Evolutionary conservation across 2,888 invertebrate genomes (phyloP), one percentile per base, ranked within the genome.

Genomic region (Brassicogethes aeneus): DNA sequence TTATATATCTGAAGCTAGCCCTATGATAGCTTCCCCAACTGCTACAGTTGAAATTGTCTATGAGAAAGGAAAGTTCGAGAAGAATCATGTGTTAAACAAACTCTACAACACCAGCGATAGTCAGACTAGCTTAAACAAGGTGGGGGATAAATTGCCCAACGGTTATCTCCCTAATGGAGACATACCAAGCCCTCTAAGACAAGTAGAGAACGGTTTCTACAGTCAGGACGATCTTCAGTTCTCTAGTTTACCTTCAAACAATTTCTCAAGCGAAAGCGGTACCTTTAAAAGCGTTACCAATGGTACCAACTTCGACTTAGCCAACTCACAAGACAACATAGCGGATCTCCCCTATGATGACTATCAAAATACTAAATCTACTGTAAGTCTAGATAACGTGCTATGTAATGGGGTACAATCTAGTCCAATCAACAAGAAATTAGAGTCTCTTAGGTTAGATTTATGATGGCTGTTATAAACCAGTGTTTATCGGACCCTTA

Each of bases 1-100:
- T 42, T 65, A 65, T 31, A 65, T 60, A 44, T 65, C 68, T 15
- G 64, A 58, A 8, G 64, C 63, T 3, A 68, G 66, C 50, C 66
- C 67, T 1, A 41, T 57, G 37, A 61, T 58, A 37, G 60, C 62
- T 1, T 47, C 63, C 1, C 70, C 71, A 1, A 65, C 66, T 13
- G 69, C 69, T 16, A 70, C 70, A 38, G 68, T 73, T 2, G 73
- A 73, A 54, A 69, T 75, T 30, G 68, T 72, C 14, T 65, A 73
- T 1, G 74, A 75, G 54, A 71, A 70, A 44, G 61, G 69, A 46
- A 68, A 71, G 40, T 64, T 65, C 30, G 62, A 69, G 29, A 68
- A 70, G 44, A 70, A 69, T 39, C 69, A 66, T 50, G 66, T 69
- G 2, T 59, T 75, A 31, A 73, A 72, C 39, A 70, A 68, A 45